Evolutionary conservation across 2,888 invertebrate species (phyloP).

Genomic region (Dynastes maya): DNA sequence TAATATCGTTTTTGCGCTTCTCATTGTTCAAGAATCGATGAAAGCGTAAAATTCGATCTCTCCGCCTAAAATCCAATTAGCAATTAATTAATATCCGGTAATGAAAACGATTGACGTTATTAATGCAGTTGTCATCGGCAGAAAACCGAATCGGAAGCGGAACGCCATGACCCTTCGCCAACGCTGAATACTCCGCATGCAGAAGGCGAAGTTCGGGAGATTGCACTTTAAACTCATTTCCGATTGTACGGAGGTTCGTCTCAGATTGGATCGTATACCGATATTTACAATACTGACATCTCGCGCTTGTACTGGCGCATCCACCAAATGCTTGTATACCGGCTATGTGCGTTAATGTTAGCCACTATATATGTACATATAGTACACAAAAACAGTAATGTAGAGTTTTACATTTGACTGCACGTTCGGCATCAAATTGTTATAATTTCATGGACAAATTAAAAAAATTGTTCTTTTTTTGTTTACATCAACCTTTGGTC

Average conservation of each 20-base stretch:
- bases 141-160: slow-evolving; percentile 29
- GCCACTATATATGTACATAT: too few species aligned
- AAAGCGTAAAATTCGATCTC: slow-evolving; percentile 16
- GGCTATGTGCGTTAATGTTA: too few species aligned
- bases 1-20: not conserved
- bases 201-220: slow-evolving; percentile 39
- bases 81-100: slow-evolving; percentile 51
- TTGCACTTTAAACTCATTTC: slow-evolving; percentile 40
- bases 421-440: too few species aligned
- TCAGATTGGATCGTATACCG: slow-evolving; percentile 9
- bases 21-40: slow-evolving; percentile 5
- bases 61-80: slow-evolving; percentile 41
- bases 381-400: too few species aligned
- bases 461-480: too few species aligned
- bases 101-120: slow-evolving; percentile 47
- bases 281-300: slow-evolving; percentile 33
- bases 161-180: not conserved
- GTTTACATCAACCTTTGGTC: too few species aligned
- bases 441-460: too few species aligned
- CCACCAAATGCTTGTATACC: not conserved
- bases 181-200: slow-evolving; percentile 19
- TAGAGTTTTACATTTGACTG: too few species aligned
- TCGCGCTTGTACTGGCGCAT: not conserved
- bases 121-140: slow-evolving; percentile 51
- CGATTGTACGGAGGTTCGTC: slow-evolving; percentile 36